Base-by-base conservation (phyloP, 1,140 invertebrate species). In the Linepithema humile region DNA sequence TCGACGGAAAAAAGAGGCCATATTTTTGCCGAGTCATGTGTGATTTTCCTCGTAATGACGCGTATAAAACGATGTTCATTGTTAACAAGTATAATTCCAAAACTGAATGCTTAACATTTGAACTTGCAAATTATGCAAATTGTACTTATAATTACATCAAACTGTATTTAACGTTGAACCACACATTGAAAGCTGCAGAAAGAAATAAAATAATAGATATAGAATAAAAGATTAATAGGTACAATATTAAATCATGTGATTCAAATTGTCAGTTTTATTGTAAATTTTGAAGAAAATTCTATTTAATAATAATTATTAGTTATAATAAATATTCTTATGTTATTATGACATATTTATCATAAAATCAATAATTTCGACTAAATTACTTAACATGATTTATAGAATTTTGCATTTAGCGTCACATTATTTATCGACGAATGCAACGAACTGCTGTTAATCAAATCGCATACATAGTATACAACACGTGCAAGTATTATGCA, bases 61-160 rank as follows among this genome's bases (percentile, higher is more conserved):
- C 40, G 15, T 32, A 38, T 29, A 53, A 72, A 45, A 23, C 1
- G 7, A 35, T 2, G 23, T 3, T 70, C n/a, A 32, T 29, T n/a
- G 0, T 38, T 35, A 70, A 53, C 7, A 50, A 32, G 1, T 70
- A 50, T 3, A 50, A 0, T 50, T 35, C 29, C 3, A 50, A 26
- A 70, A 70, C 2, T 70, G 6, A 35, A 70, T 70, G n/a, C 7
- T n/a, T 50, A 50, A 45, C n/a, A n/a, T n/a, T n/a, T n/a, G n/a
- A n/a, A n/a, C n/a, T n/a, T n/a, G n/a, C n/a, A n/a, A n/a, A n/a
- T n/a, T n/a, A n/a, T n/a, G n/a, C n/a, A n/a, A n/a, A n/a, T n/a
- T n/a, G n/a, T n/a, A n/a, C n/a, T n/a, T n/a, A n/a, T n/a, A n/a
- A n/a, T n/a, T n/a, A n/a, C n/a, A n/a, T n/a, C n/a, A n/a, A 35